Evolutionary conservation across 2,797 vertebrate genomes (phyloP), one percentile per base, ranked within the genome.

Genomic region (Takifugu ocellatus): DNA sequence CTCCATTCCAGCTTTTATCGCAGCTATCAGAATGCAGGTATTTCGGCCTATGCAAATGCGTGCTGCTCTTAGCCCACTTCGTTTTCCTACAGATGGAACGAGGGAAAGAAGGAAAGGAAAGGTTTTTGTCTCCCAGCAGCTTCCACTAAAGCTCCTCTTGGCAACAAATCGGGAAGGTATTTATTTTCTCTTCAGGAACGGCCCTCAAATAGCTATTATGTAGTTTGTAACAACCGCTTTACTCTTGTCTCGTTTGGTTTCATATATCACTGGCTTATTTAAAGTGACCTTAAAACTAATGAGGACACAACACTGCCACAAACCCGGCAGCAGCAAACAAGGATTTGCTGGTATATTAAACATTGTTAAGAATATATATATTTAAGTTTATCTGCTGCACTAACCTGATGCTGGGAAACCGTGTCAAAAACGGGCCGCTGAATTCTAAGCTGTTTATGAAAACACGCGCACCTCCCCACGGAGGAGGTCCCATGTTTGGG

Each of bases 21-120:
- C 62, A 65, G 71, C 75, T 67, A 85, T 83, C 80, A 81, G 77
- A 76, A 82, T 75, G 72, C 77, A 84, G 74, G 75, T 85, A 82
- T 84, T 86, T 76, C 78, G 78, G 78, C 71, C 67, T 66, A 82
- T 84, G 74, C 72, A 83, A 83, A 85, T 83, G 58, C 76, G 66
- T 4, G 7, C 54, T 56, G 75, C 57, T 82, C 78, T 76, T 69
- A 77, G 70, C 59, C 66, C 58, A 52, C 36, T 49, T 17, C 12
- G 33, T 76, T 56, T 77, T 70, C 45, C 70, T 63, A 64, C 66
- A 73, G 33, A 73, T 66, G 68, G 84, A 73, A 61, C 57, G 67
- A 81, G 50, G 3, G 2, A 21, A 76, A 27, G 73, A 43, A 44
- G 21, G 49, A 56, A 49, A 45, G 51, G 54, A 78, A 81, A 64